Evolutionary conservation across 30 jellyfish, hydroid and myxozoan genomes (phyloP).

Genomic region (Cassiopea xamachana): DNA sequence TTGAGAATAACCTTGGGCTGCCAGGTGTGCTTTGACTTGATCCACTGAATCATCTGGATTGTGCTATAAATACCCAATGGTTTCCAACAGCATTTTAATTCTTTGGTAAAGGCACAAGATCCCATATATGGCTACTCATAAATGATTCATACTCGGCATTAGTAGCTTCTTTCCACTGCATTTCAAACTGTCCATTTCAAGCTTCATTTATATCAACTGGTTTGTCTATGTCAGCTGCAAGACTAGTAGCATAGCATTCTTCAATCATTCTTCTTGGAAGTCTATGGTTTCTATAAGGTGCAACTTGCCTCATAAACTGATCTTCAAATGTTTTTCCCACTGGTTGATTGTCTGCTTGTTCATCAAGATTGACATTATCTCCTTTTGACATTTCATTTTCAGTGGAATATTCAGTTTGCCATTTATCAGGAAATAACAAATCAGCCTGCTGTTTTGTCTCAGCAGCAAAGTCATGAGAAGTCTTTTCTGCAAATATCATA

Average conservation of each 20-base stretch:
- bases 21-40: background rate
- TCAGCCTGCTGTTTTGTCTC: background rate
- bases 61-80: background rate
- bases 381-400: background rate
- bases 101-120: background rate
- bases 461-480: slow-evolving; percentile 18
- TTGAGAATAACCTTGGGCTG: background rate
- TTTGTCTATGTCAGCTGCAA: slow-evolving; percentile 55
- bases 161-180: slow-evolving; percentile 67
- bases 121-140: slow-evolving; percentile 48
- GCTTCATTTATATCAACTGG: slow-evolving; percentile 56
- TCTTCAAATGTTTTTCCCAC: background rate
- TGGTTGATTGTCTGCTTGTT: too few species aligned
- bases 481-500: slow-evolving; percentile 38
- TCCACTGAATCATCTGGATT: background rate
- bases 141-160: slow-evolving; percentile 5
- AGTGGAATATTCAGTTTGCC: background rate
- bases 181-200: slow-evolving; percentile 15
- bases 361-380: background rate
- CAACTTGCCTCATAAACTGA: slow-evolving; percentile 30
- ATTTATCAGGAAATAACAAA: slow-evolving; percentile 17
- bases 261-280: slow-evolving; percentile 25
- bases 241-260: slow-evolving; percentile 14
- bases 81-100: background rate
- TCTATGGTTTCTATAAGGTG: slow-evolving; percentile 31